Evolutionary conservation across 2,113 vertebrate genomes (phyloP).

Genomic region (Menura novaehollandiae): DNA sequence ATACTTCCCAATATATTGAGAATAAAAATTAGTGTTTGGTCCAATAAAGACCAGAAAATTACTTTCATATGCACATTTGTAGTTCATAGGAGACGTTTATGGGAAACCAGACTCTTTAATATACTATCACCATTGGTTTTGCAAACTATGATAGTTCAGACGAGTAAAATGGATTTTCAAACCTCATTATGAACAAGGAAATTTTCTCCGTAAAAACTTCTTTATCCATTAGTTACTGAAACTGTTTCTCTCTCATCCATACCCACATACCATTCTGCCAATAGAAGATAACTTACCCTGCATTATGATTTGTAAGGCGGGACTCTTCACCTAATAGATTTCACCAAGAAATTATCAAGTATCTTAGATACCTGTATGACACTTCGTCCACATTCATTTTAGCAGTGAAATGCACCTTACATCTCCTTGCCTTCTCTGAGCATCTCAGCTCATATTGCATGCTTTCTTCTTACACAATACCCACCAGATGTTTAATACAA

Average conservation of each 20-base stretch:
- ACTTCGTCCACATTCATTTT: not conserved
- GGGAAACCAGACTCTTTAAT: not conserved
- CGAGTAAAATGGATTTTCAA: not conserved
- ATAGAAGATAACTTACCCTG: not conserved
- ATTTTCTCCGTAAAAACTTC: not conserved
- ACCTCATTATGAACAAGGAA: not conserved
- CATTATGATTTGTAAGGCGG: not conserved
- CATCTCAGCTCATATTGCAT: not conserved
- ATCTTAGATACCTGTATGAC: not conserved
- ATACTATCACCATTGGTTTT: not conserved
- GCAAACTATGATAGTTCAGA: not conserved
- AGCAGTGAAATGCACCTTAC: not conserved
- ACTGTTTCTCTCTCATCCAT: not conserved
- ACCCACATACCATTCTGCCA: not conserved
- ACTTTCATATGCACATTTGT: not conserved
- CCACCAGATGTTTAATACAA: not conserved
- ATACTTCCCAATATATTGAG: not conserved
- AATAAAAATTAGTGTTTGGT: not conserved
- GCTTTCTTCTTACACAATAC: not conserved
- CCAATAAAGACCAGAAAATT: not conserved
- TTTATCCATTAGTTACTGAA: not conserved
- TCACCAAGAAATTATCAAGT: not conserved
- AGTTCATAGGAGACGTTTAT: not conserved
- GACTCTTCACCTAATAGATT: not conserved
- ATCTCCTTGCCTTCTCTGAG: not conserved